phyloP scores from a whole-genome alignment of 2,797 vertebrate species.

The Neostethus bicornis region DNA sequence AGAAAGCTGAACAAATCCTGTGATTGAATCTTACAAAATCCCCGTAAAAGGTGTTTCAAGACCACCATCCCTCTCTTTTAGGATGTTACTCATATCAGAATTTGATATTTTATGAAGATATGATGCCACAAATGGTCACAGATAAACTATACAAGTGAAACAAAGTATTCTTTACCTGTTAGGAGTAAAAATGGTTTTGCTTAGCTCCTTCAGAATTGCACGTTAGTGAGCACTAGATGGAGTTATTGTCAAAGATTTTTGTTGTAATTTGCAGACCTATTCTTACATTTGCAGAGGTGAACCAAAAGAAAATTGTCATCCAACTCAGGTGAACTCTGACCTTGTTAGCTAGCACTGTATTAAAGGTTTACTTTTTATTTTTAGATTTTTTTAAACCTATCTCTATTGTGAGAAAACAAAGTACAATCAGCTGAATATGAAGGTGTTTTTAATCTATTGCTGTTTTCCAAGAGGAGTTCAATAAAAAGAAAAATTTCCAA shows the following conservation, averaged over 20 bases:
- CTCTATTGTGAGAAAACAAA: background rate
- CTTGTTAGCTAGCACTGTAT: too few species aligned
- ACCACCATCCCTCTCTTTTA: constrained; percentile 15
- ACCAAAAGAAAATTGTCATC: too few species aligned
- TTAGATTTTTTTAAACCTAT: background rate
- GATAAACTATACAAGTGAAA: background rate
- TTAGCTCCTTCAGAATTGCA: background rate
- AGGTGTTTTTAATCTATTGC: background rate
- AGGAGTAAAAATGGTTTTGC: background rate
- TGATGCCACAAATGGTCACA: background rate
- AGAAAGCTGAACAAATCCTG: constrained; percentile 1
- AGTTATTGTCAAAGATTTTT: constrained; percentile 17
- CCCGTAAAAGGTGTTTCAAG: background rate
- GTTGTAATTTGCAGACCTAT: background rate
- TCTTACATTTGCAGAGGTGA: too few species aligned
- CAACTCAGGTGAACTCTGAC: too few species aligned
- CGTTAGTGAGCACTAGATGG: constrained; percentile 45
- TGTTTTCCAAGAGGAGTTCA: constrained; percentile 10
- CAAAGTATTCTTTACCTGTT: background rate
- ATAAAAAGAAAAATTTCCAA: constrained; percentile 13
- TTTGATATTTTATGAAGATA: background rate
- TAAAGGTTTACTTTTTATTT: background rate
- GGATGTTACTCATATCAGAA: background rate
- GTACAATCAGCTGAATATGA: background rate
- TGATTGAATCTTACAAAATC: background rate